A percentile compares a stretch with the other conserved stretches of the same genome.
phyloP scores from a whole-genome alignment of 2,888 invertebrate genomes.

The Pachycephus smyrnensis region DNA sequence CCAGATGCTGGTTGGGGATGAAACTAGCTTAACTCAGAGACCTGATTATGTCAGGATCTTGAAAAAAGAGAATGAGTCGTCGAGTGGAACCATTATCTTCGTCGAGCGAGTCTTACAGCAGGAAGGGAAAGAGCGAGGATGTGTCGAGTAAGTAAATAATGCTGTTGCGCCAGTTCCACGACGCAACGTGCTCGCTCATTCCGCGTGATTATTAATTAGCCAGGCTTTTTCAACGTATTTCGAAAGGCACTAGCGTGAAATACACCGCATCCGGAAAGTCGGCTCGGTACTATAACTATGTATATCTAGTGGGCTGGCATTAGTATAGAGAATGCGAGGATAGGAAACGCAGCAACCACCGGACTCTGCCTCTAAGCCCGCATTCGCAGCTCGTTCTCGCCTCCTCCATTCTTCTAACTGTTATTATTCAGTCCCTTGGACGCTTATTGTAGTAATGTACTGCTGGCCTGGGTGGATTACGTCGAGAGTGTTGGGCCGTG shows the following conservation, averaged over 20 bases:
- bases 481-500: not conserved
- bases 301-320: conserved; percentile 24
- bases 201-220: conserved; percentile 53
- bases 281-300: not conserved
- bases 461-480: not conserved
- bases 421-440: not conserved
- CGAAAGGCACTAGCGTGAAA: conserved; percentile 45
- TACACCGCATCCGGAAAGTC: conserved; percentile 42
- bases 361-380: conserved; percentile 17
- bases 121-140: conserved; percentile 23
- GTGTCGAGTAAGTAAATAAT: conserved; percentile 39
- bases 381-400: not conserved
- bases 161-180: conserved; percentile 35
- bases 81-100: not conserved
- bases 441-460: not conserved
- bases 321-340: conserved; percentile 3
- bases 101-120: not conserved
- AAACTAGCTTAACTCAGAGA: not conserved
- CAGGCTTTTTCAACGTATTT: conserved; percentile 40
- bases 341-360: not conserved
- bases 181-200: conserved; percentile 12
- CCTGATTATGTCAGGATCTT: not conserved
- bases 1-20: not conserved
- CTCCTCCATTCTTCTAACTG: not conserved
- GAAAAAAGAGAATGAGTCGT: not conserved